Evolutionary conservation across 2,113 vertebrate species (phyloP), one percentile per base, ranked within the genome.

Genomic region (Gymnobelideus leadbeateri): DNA sequence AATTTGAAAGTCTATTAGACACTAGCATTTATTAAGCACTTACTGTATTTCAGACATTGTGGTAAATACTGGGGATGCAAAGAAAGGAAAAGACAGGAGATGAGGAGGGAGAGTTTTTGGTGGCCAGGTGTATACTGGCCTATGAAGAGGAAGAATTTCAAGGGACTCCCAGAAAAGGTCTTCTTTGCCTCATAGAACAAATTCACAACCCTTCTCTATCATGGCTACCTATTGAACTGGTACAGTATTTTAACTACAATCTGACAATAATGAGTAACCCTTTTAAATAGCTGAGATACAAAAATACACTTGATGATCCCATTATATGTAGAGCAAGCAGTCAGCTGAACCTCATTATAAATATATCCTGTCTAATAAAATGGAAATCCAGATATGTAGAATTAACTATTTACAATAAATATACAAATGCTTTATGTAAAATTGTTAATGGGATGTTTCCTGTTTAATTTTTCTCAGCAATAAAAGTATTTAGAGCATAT

Each of bases 401-500:
- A 24, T 95, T 96, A 92, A 57, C 37, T 47, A 61, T 61, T 95
- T 92, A 94, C 55, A 92, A 89, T 3, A 51, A 26, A 24, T 93
- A 28, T 91, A 51, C 92, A 95, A 54, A 46, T 95, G 91, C 61
- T 52, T 95, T 51, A 25, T 37, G 91, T 51, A 95, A 96, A 50
- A n/a, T 4, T 96, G 19, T 92, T 97, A 97, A 97, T 96, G 92
- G 89, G 84, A 98, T 96, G 92, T 90, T 98, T 98, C 97, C 95
- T 95, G 96, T 94, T 97, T 98, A 96, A 98, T 97, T 95, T 84
- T 97, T 96, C 19, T 14, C 93, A 95, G 96, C 92, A 97, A 97
- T 91, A 98, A 43, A 97, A 98, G 93, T 95, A 93, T 94, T 98
- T 97, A 96, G 97, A 97, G 47, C 95, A 96, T 97, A 97, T 98